Percentiles rank a stretch among this genome's conserved stretches.
Evolutionary conservation across 2,888 invertebrate genomes (phyloP).

Genomic region (Scaptomyza caliginosa): DNA sequence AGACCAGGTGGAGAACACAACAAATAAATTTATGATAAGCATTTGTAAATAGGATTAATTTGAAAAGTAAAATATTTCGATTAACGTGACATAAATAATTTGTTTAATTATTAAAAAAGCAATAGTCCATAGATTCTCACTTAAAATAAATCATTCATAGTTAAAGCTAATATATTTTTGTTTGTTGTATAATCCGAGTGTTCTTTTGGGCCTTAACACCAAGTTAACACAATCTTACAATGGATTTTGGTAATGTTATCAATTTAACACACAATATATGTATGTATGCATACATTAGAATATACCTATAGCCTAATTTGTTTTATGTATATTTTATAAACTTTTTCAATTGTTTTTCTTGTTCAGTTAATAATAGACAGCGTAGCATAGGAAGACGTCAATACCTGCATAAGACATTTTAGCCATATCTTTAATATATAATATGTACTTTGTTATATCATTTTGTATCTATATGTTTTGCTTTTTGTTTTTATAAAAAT

Average conservation of each 20-base stretch:
- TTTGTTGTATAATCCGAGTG: constrained; percentile 50
- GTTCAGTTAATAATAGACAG: constrained; percentile 85
- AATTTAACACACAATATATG: constrained; percentile 51
- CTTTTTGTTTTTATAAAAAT: constrained; percentile 42
- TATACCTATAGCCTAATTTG: constrained; percentile 71
- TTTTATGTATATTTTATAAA: constrained; percentile 80
- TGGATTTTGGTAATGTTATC: constrained; percentile 20
- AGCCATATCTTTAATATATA: constrained; percentile 82
- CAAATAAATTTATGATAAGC: neutral
- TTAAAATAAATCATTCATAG: constrained; percentile 57
- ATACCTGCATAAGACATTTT: constrained; percentile 85
- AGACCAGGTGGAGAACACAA: neutral
- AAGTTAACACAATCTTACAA: constrained; percentile 28
- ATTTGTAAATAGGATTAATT: neutral
- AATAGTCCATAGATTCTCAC: constrained; percentile 63
- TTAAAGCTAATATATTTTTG: constrained; percentile 38
- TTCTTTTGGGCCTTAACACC: constrained; percentile 25
- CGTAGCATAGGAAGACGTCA: constrained; percentile 85
- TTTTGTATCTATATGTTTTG: constrained; percentile 49
- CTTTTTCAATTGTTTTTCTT: constrained; percentile 63
- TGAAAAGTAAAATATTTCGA: neutral
- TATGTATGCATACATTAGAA: constrained; percentile 72
- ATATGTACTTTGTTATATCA: constrained; percentile 64
- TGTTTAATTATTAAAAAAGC: constrained; percentile 33
- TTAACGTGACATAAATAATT: neutral